Evolutionary conservation across 2,113 vertebrate genomes (phyloP).

Genomic region (Apteryx owenii): DNA sequence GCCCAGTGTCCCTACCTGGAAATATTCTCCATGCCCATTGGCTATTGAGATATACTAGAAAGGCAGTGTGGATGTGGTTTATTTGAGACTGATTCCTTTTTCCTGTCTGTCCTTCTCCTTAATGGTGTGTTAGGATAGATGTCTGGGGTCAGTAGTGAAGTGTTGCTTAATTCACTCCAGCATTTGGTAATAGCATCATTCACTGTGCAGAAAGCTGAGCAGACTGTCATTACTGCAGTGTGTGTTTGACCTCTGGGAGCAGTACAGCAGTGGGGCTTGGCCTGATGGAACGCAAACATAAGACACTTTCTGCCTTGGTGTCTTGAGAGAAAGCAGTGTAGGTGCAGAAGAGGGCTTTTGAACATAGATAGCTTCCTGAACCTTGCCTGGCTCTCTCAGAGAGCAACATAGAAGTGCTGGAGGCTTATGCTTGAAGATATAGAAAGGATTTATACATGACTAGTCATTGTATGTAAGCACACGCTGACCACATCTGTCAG

Average conservation of each 20-base stretch:
- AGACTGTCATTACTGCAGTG: not conserved
- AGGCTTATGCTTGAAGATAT: not conserved
- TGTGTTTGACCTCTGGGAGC: not conserved
- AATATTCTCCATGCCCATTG: not conserved
- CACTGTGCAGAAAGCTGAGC: not conserved
- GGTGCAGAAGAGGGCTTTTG: not conserved
- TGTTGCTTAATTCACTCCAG: not conserved
- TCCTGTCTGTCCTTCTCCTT: not conserved
- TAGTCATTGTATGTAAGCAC: fast-evolving
- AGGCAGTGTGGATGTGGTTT: not conserved
- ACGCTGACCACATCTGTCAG: not conserved
- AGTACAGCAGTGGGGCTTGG: not conserved
- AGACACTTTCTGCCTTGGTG: not conserved
- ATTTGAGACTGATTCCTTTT: not conserved
- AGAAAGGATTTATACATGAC: not conserved
- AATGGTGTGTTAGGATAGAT: not conserved
- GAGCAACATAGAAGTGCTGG: fast-evolving
- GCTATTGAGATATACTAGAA: not conserved
- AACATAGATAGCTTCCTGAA: not conserved
- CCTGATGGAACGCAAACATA: not conserved
- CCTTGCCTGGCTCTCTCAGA: not conserved
- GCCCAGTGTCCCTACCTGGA: not conserved
- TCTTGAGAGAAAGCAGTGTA: not conserved
- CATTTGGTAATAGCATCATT: not conserved
- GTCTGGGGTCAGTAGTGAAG: not conserved